Conservation (phyloP, 2,888 invertebrate genomes). For the Epistrophella euchroma region DNA sequence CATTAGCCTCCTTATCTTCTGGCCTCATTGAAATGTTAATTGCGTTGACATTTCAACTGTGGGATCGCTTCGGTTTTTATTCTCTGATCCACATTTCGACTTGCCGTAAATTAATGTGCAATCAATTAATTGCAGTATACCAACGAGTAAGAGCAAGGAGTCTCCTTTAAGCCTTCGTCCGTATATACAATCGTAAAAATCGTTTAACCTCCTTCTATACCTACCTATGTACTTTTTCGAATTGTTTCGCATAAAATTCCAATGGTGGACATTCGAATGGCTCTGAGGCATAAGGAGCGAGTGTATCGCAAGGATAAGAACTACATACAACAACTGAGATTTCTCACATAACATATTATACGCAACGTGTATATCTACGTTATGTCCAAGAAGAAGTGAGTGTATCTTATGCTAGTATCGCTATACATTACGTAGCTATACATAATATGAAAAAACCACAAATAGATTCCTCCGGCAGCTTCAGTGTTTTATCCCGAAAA, state of each 20-base stretch:
- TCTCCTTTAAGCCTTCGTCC: conserved; percentile 31
- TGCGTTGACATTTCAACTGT: conserved; percentile 69
- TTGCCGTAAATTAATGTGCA: conserved; percentile 70
- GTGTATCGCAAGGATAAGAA: conserved; percentile 58
- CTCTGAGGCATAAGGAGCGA: not conserved
- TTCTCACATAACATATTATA: conserved; percentile 43
- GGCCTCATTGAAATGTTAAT: conserved; percentile 76
- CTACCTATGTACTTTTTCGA: not conserved
- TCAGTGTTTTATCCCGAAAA: conserved; percentile 65
- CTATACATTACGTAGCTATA: too few species aligned
- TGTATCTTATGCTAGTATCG: conserved; percentile 11
- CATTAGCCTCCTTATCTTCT: conserved; percentile 69
- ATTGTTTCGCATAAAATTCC: conserved; percentile 46
- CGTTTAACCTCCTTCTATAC: conserved; percentile 31
- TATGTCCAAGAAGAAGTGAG: conserved; percentile 6
- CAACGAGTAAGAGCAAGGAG: conserved; percentile 13
- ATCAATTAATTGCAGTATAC: conserved; percentile 74
- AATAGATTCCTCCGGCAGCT: conserved; percentile 63
- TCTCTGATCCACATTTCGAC: conserved; percentile 53
- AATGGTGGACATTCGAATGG: conserved; percentile 15
- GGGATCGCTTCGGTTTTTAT: conserved; percentile 30
- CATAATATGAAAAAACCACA: conserved; percentile 38
- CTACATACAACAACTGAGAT: conserved; percentile 62
- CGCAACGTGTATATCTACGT: conserved; percentile 12
- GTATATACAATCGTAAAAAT: conserved; percentile 61